A percentile compares a stretch with the other conserved stretches of the same genome.
These are phyloP conservation scores for Trichacis sp. DNA, from an alignment of 2,888 invertebrate species.

Conservation along the genomic window DNA sequence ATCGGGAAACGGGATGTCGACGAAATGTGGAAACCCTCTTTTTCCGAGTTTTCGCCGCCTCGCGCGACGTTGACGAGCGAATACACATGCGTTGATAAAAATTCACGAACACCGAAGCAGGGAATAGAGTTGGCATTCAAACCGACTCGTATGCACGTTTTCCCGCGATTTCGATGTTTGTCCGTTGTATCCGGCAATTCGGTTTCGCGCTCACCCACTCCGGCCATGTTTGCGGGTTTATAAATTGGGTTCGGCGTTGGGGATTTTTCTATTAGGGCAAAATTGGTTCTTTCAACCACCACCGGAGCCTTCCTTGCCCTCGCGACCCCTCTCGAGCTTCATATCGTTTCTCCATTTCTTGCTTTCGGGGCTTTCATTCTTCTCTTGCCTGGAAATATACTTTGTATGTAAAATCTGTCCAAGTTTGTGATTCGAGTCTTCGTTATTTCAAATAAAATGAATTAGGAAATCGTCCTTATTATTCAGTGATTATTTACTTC, in stretches of 20 bases:
- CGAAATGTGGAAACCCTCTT: neutral
- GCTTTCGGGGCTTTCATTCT: no score
- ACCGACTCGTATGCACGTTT: conserved; percentile 13
- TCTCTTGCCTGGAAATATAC: no score
- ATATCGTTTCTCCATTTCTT: neutral
- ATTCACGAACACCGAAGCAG: conserved; percentile 11
- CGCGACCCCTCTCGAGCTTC: conserved; percentile 11
- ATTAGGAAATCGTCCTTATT: no score
- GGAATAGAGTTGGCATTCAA: conserved; percentile 21
- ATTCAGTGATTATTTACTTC: no score
- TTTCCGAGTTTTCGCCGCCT: conserved; percentile 12
- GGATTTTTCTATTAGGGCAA: conserved; percentile 70
- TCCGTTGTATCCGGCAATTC: conserved; percentile 28
- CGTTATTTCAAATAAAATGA: no score
- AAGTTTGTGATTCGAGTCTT: no score
- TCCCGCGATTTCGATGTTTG: conserved; percentile 30
- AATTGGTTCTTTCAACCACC: conserved; percentile 70
- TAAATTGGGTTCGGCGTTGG: conserved; percentile 69
- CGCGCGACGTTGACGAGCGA: conserved; percentile 22
- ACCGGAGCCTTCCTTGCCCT: conserved; percentile 57
- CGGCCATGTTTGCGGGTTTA: conserved; percentile 69
- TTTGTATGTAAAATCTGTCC: no score
- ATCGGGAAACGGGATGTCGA: conserved; percentile 10
- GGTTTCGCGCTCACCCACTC: conserved; percentile 45
- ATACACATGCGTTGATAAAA: conserved; percentile 23